Conservation (phyloP, 2,113 vertebrate genomes). For the Aix galericulata region DNA sequence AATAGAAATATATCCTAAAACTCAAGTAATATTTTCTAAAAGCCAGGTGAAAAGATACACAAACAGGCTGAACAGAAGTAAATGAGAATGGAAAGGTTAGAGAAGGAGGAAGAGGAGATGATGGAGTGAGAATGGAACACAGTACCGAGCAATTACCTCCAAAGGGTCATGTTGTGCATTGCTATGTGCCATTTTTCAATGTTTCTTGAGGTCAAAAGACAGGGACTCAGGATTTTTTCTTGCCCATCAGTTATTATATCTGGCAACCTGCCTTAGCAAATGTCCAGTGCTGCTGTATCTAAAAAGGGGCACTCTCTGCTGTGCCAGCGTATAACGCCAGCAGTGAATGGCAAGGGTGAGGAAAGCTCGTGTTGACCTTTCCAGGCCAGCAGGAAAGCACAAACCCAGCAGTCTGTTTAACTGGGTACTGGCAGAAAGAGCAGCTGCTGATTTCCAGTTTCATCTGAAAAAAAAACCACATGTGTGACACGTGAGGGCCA, state of each 20-base stretch:
- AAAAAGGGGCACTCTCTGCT: neutral
- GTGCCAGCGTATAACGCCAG: neutral
- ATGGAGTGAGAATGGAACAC: neutral
- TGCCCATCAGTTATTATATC: neutral
- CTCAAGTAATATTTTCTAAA: conserved; percentile 31
- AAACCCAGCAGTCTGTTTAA: neutral
- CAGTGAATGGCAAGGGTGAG: neutral
- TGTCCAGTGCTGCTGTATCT: neutral
- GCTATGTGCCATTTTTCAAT: neutral
- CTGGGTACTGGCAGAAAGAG: neutral
- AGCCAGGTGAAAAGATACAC: neutral
- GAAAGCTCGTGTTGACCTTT: neutral
- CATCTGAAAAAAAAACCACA: neutral
- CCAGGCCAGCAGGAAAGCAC: neutral
- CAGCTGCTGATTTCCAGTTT: neutral
- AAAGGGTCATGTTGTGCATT: neutral
- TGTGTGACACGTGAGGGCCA: neutral
- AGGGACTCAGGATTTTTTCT: neutral
- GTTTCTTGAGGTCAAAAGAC: neutral
- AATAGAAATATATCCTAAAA: conserved; percentile 50
- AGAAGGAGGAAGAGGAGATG: neutral
- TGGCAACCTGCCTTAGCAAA: neutral
- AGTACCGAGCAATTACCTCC: neutral
- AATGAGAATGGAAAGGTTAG: neutral
- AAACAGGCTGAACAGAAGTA: neutral